Percentiles rank a stretch among this genome's conserved stretches.
These are phyloP conservation scores for Serinus canaria DNA, from an alignment of 2,113 vertebrate genomes.

Conservation along the genomic window DNA sequence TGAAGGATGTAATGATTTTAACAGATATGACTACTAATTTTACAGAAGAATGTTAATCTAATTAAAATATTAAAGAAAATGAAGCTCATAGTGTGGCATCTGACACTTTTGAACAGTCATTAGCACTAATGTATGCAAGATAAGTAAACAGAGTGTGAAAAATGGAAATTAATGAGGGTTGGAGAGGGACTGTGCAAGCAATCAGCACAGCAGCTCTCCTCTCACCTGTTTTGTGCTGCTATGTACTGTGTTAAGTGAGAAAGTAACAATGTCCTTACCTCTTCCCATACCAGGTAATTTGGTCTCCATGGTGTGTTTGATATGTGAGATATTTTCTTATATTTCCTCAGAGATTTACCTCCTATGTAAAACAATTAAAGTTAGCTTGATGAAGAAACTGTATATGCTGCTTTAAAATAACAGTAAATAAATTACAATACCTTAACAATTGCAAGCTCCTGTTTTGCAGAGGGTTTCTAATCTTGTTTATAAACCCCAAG, in stretches of 20 bases:
- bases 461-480: neutral
- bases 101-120: constrained; percentile 32
- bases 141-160: constrained; percentile 35
- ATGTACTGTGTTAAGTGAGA: neutral
- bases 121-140: neutral
- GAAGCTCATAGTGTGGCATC: neutral
- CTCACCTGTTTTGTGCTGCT: neutral
- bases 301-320: neutral
- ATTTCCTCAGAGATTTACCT: neutral
- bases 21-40: neutral
- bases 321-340: neutral
- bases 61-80: constrained; percentile 41
- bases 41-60: neutral
- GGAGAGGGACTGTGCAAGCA: neutral
- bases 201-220: neutral
- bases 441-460: neutral
- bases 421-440: neutral
- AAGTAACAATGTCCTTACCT: neutral
- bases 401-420: neutral
- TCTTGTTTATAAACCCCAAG: neutral
- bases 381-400: neutral
- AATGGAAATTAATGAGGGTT: neutral
- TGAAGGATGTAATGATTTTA: neutral
- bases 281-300: neutral
- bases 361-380: neutral